Evolutionary conservation across 2,888 invertebrate genomes (phyloP), one percentile per base, ranked within the genome.

Genomic region (Melieria picta): DNA sequence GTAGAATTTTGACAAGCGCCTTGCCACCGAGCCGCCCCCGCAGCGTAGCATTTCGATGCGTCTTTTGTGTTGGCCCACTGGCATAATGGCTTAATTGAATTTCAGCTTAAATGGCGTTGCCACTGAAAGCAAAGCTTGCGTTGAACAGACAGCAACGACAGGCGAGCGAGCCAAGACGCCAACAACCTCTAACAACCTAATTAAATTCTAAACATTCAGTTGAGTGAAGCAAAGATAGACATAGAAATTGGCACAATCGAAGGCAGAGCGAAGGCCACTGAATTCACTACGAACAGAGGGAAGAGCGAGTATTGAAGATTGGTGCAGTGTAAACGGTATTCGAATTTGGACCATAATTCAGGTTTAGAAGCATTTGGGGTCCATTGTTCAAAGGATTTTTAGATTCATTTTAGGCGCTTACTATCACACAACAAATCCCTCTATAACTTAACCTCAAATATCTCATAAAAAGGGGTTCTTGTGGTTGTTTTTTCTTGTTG

Each of bases 151-250:
- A 58, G 67, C 67, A 45, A 45, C 52, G 7, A 47, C 47, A 56
- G 48, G 46, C 4, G 43, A 16, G 13, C 43, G 13, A 61, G 68
- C 65, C 46, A 10, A 50, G 30, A 45, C 43, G 69, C 9, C 11
- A 58, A 71, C 73, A 75, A 73, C 73, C 73, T 74, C 75, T 74
- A 76, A 76, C 77, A 76, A 77, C 74, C 77, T 77, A 77, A 77
- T 77, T 77, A 77, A 76, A 76, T 76, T 77, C 72, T 76, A 77
- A 77, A 77, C 75, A 75, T 75, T 75, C 76, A 74, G 62, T 64
- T 55, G 63, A 55, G 61, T 50, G 63, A 69, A 16, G 47, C 46
- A 56, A 69, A 45, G 42, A 16, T 4, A 47, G 30, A 30, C 30
- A 30, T 30, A 30, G 30, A 30, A 30, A 30, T 30, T 30, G 30